Conservation (phyloP, 1,140 invertebrate species). For the Drosophila subobscura region DNA sequence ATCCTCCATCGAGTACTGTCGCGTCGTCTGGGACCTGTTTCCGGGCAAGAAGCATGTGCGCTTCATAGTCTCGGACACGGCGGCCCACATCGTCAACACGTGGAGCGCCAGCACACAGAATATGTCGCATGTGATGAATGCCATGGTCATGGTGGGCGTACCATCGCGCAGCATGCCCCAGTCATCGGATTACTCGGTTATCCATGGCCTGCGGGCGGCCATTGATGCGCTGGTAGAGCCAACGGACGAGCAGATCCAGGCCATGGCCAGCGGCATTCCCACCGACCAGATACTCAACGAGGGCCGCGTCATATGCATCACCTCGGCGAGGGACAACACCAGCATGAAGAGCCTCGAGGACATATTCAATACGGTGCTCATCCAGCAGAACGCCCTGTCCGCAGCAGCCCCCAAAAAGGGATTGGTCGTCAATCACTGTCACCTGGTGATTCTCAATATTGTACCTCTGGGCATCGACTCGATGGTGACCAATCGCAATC, state of each 20-base stretch:
- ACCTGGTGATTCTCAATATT: constrained; percentile 94
- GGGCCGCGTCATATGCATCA: constrained; percentile 94
- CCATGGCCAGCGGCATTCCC: constrained; percentile 44
- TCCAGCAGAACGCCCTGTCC: constrained; percentile 92
- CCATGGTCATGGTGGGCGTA: constrained; percentile 89
- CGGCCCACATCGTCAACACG: constrained; percentile 91
- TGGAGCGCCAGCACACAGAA: constrained; percentile 93
- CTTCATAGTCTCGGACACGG: constrained; percentile 92
- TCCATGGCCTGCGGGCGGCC: constrained; percentile 93
- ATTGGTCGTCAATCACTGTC: constrained; percentile 92
- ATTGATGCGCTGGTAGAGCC: constrained; percentile 93
- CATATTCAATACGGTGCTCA: constrained; percentile 90
- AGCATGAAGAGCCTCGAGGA: constrained; percentile 93
- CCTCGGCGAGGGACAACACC: constrained; percentile 92
- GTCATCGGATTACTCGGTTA: constrained; percentile 88
- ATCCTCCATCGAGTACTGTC: constrained; percentile 96
- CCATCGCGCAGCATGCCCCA: constrained; percentile 85
- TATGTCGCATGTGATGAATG: constrained; percentile 91
- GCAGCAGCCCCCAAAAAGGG: constrained; percentile 86
- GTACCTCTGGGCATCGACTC: constrained; percentile 91
- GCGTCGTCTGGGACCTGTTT: constrained; percentile 98
- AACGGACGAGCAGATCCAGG: constrained; percentile 88
- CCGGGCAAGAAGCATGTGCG: constrained; percentile 93
- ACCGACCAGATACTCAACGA: constrained; percentile 84
- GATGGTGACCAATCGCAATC: constrained; percentile 88